These are phyloP conservation scores for Brachypteracias leptosomus DNA, from an alignment of 2,113 vertebrate species.

Conservation along the genomic window DNA sequence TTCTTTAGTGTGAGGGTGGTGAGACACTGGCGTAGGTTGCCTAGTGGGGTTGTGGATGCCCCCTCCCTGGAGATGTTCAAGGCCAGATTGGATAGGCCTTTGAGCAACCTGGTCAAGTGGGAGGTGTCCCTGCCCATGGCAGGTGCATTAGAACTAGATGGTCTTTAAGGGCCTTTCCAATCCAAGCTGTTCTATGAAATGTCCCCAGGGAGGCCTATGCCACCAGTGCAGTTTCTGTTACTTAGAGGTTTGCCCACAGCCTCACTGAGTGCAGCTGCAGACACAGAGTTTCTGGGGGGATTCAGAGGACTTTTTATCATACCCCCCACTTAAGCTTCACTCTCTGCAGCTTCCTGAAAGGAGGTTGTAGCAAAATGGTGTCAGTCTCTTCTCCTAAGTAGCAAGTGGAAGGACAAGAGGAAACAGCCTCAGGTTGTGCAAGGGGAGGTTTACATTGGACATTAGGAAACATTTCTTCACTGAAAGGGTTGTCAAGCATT, in stretches of 20 bases:
- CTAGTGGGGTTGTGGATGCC: background rate
- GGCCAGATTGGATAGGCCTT: background rate
- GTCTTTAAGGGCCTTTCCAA: background rate
- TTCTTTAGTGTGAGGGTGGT: background rate
- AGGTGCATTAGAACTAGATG: background rate
- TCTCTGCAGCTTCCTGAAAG: background rate
- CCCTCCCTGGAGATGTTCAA: background rate
- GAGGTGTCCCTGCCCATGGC: background rate
- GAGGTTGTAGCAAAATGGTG: background rate
- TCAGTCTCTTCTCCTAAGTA: background rate
- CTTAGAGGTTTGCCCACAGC: background rate
- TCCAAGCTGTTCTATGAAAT: background rate
- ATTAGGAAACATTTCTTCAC: background rate
- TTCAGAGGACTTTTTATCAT: accelerated
- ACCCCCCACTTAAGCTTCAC: accelerated
- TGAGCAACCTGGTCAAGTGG: background rate
- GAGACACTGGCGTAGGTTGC: background rate
- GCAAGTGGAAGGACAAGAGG: background rate
- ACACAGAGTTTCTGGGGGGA: background rate
- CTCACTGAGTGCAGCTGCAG: background rate
- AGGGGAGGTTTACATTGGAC: background rate
- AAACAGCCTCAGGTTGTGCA: background rate
- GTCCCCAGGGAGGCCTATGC: no score
- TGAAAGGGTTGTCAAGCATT: background rate
- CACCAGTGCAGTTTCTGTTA: no score